Percentiles rank a stretch among this genome's conserved stretches.
Evolutionary conservation across 53 echinoderm and acorn worm species (phyloP).

Genomic region (Hippasteria phrygiana): DNA sequence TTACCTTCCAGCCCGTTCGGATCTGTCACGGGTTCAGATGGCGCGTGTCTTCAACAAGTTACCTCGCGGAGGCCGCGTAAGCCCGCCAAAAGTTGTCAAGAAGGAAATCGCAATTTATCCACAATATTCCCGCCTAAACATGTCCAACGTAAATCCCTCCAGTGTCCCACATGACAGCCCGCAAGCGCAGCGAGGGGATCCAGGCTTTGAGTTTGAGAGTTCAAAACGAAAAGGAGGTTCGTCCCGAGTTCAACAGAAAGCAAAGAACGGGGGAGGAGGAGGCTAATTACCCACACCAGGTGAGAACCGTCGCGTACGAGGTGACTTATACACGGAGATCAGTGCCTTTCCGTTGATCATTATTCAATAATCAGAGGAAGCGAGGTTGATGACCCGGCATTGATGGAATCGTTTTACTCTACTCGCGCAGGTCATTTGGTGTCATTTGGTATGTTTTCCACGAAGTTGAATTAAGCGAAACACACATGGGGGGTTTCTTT

Average conservation of each 20-base stretch:
- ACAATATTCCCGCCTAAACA: conserved; percentile 40
- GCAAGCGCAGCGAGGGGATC: not conserved
- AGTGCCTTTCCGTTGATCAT: conserved; percentile 31
- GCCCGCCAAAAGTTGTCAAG: conserved; percentile 1
- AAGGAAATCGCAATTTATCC: conserved; percentile 55
- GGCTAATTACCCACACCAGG: conserved; percentile 20
- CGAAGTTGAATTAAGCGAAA: conserved; percentile 17
- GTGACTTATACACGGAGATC: conserved; percentile 53
- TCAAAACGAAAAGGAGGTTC: not conserved
- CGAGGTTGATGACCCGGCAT: conserved; percentile 44
- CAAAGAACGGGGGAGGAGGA: not conserved
- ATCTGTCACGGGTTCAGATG: conserved; percentile 56
- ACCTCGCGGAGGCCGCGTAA: not conserved
- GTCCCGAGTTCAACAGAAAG: not conserved
- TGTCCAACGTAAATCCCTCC: not conserved
- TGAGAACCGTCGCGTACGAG: conserved; percentile 39
- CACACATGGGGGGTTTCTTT: not conserved
- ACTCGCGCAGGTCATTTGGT: not conserved
- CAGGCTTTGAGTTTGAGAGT: not conserved
- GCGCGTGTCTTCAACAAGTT: conserved; percentile 27
- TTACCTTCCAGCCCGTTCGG: not conserved
- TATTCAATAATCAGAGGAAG: conserved; percentile 5
- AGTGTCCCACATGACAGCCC: not conserved
- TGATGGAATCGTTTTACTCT: not conserved
- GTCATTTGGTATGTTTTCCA: conserved; percentile 23